Percentiles rank a stretch among this genome's conserved stretches.
These are phyloP conservation scores for Kryptolebias ocellatus DNA, from an alignment of 2,797 vertebrate genomes.

Conservation along the genomic window DNA sequence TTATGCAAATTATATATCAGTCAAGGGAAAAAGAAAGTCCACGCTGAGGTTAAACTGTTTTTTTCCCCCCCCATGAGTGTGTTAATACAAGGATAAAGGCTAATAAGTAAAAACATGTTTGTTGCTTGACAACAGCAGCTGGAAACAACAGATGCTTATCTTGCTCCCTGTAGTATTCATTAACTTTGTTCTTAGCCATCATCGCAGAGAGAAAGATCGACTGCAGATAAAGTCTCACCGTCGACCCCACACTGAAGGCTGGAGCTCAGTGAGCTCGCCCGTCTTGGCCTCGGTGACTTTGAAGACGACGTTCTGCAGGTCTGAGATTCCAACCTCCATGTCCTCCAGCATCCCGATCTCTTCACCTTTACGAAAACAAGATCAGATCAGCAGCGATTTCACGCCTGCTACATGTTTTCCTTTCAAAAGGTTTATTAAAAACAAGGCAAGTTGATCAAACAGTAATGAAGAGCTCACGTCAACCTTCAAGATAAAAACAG, in stretches of 20 bases:
- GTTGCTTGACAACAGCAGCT: not conserved
- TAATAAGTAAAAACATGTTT: not conserved
- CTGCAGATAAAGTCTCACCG: slow-evolving; percentile 80
- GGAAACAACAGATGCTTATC: no score
- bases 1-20: no score
- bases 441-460: not conserved
- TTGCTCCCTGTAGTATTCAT: no score
- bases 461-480: not conserved
- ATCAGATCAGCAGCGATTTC: not conserved
- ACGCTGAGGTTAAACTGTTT: no score
- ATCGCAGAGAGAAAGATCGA: not conserved
- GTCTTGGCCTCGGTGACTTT: slow-evolving; percentile 93
- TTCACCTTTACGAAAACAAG: slow-evolving; percentile 84
- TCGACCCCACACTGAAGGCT: slow-evolving; percentile 91
- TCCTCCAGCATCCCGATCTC: slow-evolving; percentile 99
- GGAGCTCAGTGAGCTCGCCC: slow-evolving; percentile 84
- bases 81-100: not conserved
- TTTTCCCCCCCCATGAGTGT: no score
- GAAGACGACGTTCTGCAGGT: slow-evolving; percentile 92
- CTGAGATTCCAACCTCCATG: slow-evolving; percentile 95
- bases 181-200: not conserved
- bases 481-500: no score
- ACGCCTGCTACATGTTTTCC: not conserved
- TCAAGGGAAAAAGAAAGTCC: no score
- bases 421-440: not conserved